Conservation (phyloP, 2,797 vertebrate species). For the Miopithecus talapoin region DNA sequence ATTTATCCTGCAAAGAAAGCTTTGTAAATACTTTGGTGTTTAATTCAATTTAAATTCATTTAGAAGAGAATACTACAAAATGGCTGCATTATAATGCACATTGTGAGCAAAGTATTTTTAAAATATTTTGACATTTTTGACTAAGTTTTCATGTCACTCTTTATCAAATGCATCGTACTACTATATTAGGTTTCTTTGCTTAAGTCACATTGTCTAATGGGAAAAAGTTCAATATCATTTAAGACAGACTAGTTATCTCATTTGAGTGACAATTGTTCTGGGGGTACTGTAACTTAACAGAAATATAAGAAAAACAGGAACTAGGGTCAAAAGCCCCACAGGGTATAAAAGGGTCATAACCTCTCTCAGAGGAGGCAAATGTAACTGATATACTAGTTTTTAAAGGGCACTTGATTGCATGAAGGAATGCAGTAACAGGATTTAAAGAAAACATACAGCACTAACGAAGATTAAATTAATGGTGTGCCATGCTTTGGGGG, state of each 20-base stretch:
- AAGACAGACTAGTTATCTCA: slow-evolving; percentile 38
- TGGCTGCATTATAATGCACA: slow-evolving; percentile 36
- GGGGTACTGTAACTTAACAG: slow-evolving; percentile 56
- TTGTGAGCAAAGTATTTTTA: not conserved
- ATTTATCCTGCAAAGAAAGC: slow-evolving; percentile 66
- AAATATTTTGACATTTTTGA: slow-evolving; percentile 50
- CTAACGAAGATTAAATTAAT: slow-evolving; percentile 82
- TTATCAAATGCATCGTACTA: slow-evolving; percentile 48
- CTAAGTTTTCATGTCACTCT: slow-evolving; percentile 60
- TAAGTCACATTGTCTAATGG: not conserved
- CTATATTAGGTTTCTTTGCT: slow-evolving; percentile 44
- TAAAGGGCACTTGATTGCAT: slow-evolving; percentile 70
- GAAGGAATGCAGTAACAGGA: slow-evolving; percentile 82
- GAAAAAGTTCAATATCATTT: slow-evolving; percentile 31
- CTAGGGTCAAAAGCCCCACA: slow-evolving; percentile 74
- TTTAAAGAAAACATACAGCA: slow-evolving; percentile 83
- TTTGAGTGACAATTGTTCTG: slow-evolving; percentile 22
- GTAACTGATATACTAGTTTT: slow-evolving; percentile 82
- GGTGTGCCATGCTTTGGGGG: not conserved
- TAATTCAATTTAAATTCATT: slow-evolving; percentile 58
- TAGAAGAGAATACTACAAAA: slow-evolving; percentile 28
- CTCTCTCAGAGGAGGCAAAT: slow-evolving; percentile 88
- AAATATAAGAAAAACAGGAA: slow-evolving; percentile 59
- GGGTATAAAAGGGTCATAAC: slow-evolving; percentile 88
- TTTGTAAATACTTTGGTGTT: slow-evolving; percentile 68